Conservation (phyloP, 2,888 invertebrate species). For the Amphipyra tragopoginis region DNA sequence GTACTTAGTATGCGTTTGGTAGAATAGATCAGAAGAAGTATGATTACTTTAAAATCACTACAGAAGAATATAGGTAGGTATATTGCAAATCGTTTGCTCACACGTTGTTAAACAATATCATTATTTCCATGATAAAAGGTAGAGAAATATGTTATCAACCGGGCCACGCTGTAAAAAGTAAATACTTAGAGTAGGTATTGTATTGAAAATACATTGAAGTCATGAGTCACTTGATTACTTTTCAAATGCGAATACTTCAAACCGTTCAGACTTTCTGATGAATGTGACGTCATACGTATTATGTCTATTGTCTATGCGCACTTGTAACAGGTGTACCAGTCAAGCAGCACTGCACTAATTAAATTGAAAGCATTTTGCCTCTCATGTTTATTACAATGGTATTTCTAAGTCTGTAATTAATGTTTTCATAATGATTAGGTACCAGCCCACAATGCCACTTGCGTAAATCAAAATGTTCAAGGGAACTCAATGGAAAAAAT, state of each 20-base stretch:
- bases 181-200: constrained; percentile 38
- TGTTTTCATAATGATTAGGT: constrained; percentile 22
- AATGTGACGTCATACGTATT: constrained; percentile 19
- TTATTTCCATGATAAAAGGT: constrained; percentile 41
- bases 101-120: constrained; percentile 34
- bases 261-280: constrained; percentile 19
- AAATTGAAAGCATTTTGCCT: constrained; percentile 25
- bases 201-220: constrained; percentile 39
- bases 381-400: constrained; percentile 16
- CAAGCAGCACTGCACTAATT: constrained; percentile 26
- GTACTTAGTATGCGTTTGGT: too few species aligned
- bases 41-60: too few species aligned
- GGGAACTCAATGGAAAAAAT: constrained; percentile 1
- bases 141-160: constrained; percentile 41
- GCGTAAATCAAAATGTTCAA: constrained; percentile 16
- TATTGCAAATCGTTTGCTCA: constrained; percentile 1
- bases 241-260: constrained; percentile 42
- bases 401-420: constrained; percentile 15
- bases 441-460: constrained; percentile 12
- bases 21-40: too few species aligned
- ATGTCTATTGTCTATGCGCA: constrained; percentile 44
- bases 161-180: constrained; percentile 49
- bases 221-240: constrained; percentile 52
- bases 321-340: constrained; percentile 38
- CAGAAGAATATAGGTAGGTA: too few species aligned